phyloP scores from a whole-genome alignment of 2,888 invertebrate species.

The Blastobasis adustella region DNA sequence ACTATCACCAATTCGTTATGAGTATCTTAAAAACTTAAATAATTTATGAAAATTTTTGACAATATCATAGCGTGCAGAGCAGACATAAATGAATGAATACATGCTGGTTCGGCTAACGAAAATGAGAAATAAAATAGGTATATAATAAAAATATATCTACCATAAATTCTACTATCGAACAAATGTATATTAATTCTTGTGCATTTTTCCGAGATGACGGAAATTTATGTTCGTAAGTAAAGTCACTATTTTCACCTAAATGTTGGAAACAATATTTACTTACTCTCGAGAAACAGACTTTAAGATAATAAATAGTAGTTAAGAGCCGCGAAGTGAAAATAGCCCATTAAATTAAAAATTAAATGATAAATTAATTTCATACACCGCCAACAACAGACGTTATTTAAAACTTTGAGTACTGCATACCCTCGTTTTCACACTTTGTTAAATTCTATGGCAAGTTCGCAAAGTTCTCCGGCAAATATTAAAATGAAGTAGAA shows the following conservation, averaged over 20 bases:
- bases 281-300: not conserved
- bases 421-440: too few relatives aligned
- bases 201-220: not conserved
- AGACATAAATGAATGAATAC: not conserved
- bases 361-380: too few relatives aligned
- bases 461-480: too few relatives aligned
- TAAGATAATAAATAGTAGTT: not conserved
- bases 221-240: not conserved
- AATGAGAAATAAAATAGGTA: not conserved
- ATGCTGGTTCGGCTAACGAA: not conserved
- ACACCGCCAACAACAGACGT: too few relatives aligned
- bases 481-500: too few relatives aligned
- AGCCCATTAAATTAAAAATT: too few relatives aligned
- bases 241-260: not conserved
- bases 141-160: not conserved
- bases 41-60: too few relatives aligned
- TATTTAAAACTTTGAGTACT: too few relatives aligned
- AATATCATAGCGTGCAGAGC: too few relatives aligned
- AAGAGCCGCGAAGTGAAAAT: not conserved
- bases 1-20: conserved; percentile 16
- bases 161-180: not conserved
- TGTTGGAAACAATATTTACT: not conserved
- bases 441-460: too few relatives aligned
- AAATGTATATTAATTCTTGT: not conserved
- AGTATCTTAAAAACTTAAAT: conserved; percentile 4